Evolutionary conservation across 2,888 invertebrate genomes (phyloP).

Genomic region (Perdita meconis): DNA sequence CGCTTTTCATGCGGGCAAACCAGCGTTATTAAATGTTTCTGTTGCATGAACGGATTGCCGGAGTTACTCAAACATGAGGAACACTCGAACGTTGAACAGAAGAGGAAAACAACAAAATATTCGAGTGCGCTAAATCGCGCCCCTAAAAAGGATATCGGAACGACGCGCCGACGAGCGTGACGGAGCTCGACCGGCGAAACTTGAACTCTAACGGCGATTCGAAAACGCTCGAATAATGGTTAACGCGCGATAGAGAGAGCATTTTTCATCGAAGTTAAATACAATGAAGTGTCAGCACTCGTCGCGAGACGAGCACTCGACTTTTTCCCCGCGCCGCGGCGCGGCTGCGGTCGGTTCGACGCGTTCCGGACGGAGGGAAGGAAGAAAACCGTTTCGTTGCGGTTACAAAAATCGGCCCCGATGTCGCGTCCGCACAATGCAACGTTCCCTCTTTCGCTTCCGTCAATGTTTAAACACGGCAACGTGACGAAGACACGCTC

Average conservation of each 20-base stretch:
- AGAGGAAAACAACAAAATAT: background rate
- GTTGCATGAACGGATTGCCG: slow-evolving; percentile 37
- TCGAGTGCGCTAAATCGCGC: too few relatives aligned
- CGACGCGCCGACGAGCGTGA: slow-evolving; percentile 18
- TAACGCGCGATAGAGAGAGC: slow-evolving; percentile 13
- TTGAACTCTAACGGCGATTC: slow-evolving; percentile 5
- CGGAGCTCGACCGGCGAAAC: background rate
- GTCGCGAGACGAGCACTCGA: background rate
- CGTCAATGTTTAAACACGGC: slow-evolving; percentile 55
- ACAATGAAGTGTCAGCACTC: slow-evolving; percentile 3
- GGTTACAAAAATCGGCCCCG: slow-evolving; percentile 20
- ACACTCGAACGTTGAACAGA: background rate
- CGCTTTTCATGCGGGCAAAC: slow-evolving; percentile 46
- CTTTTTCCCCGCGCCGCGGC: background rate
- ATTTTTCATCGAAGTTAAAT: slow-evolving; percentile 26
- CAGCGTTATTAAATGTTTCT: slow-evolving; percentile 56
- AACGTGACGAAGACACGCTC: slow-evolving; percentile 45
- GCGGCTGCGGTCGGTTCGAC: background rate
- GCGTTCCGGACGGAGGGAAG: background rate
- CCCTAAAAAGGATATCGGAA: slow-evolving; percentile 26
- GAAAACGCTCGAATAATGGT: slow-evolving; percentile 12
- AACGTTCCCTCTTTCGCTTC: slow-evolving; percentile 26
- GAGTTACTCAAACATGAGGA: slow-evolving; percentile 54
- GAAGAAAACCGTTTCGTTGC: slow-evolving; percentile 4
- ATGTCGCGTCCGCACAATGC: slow-evolving; percentile 17